Evolutionary conservation across 2,888 invertebrate species (phyloP).

Genomic region (Dioctria linearis): DNA sequence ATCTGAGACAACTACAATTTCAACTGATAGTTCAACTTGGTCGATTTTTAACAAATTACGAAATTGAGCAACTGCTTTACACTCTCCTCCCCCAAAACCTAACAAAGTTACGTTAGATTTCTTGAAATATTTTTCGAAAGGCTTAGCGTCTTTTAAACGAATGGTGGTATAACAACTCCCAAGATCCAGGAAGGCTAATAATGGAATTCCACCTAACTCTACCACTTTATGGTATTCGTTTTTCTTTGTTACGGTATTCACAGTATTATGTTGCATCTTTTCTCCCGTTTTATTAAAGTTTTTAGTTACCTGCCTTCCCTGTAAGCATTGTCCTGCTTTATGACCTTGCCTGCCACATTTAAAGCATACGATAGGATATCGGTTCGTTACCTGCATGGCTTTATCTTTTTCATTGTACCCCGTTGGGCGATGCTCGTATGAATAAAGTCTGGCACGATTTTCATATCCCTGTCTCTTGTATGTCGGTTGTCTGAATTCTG

Average conservation of each 20-base stretch:
- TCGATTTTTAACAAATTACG: neutral
- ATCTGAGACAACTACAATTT: neutral
- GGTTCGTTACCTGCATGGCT: neutral
- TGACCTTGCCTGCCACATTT: conserved; percentile 21
- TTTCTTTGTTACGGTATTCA: neutral
- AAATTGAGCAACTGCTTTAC: neutral
- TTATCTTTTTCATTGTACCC: neutral
- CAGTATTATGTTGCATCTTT: too few species aligned
- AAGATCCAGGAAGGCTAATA: neutral
- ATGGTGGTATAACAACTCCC: conserved; percentile 4
- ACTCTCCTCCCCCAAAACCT: neutral
- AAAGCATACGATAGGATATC: neutral
- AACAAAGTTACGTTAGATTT: neutral
- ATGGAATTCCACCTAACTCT: neutral
- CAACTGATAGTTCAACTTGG: neutral
- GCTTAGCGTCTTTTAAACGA: neutral
- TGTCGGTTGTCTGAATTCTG: neutral
- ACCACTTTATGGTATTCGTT: neutral
- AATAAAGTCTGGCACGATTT: neutral
- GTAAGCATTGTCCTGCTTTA: neutral
- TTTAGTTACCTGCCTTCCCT: too few species aligned
- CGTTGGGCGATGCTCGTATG: neutral
- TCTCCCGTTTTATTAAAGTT: too few species aligned
- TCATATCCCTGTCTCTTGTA: too few species aligned
- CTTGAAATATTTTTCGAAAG: neutral